Evolutionary conservation across 1,140 invertebrate species (phyloP).

Genomic region (Drosophila athabasca): DNA sequence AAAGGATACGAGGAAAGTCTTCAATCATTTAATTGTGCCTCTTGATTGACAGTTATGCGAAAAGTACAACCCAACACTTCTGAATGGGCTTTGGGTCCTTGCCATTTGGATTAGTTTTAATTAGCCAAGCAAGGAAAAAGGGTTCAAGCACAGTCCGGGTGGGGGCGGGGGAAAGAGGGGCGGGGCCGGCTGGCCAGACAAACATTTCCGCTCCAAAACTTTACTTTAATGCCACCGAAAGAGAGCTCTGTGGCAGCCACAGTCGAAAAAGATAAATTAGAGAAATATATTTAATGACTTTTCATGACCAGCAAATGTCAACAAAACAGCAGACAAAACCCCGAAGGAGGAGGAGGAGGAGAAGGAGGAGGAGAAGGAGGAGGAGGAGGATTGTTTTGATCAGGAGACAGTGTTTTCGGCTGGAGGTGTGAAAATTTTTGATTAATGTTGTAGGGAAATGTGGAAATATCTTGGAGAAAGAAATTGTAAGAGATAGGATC

Average conservation of each 20-base stretch:
- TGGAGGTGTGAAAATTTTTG: conserved; percentile 77
- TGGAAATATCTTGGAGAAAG: conserved; percentile 12
- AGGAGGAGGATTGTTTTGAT: conserved; percentile 42
- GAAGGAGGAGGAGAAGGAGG: conserved; percentile 38
- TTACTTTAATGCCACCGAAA: conserved; percentile 64
- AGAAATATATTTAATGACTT: conserved; percentile 82
- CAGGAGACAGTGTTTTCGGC: conserved; percentile 26
- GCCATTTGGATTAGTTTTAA: conserved; percentile 74
- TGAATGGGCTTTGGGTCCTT: conserved; percentile 26
- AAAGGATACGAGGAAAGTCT: conserved; percentile 52
- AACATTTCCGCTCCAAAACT: conserved; percentile 55
- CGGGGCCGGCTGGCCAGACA: conserved; percentile 28
- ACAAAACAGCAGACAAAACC: conserved; percentile 61
- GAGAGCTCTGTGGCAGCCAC: conserved; percentile 59
- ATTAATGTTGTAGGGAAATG: conserved; percentile 63
- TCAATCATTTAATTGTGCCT: conserved; percentile 79
- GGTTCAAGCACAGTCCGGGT: conserved; percentile 31
- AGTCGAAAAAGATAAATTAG: conserved; percentile 74
- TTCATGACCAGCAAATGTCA: conserved; percentile 81
- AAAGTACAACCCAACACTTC: conserved; percentile 59
- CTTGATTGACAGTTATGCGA: conserved; percentile 81
- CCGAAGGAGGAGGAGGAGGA: conserved; percentile 25
- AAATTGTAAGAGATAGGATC: too few species aligned
- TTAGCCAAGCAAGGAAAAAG: conserved; percentile 56
- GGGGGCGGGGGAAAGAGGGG: neutral